phyloP scores from a whole-genome alignment of 2,888 invertebrate genomes.

The Pardosa pseudoannulata region DNA sequence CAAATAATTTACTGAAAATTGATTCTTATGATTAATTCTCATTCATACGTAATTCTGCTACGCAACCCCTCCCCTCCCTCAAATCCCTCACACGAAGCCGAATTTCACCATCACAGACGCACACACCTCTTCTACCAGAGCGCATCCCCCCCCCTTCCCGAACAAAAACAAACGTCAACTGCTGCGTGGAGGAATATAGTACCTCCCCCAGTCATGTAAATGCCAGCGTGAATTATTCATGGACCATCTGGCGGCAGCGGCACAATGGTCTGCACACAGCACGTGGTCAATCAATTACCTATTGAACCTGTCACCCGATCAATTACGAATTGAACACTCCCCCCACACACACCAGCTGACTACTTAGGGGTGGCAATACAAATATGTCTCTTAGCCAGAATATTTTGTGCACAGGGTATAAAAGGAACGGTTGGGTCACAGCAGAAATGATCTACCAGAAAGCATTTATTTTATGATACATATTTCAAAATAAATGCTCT shows the following conservation, averaged over 20 bases:
- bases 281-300: slow-evolving; percentile 72
- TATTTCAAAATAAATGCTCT: no score
- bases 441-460: no score
- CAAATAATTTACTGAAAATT: no score
- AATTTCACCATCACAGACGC: neutral
- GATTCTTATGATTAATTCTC: no score
- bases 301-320: slow-evolving; percentile 72
- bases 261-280: slow-evolving; percentile 41
- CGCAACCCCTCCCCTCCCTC: no score
- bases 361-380: slow-evolving; percentile 24
- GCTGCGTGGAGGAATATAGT: neutral
- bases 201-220: slow-evolving; percentile 59
- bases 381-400: neutral
- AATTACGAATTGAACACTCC: slow-evolving; percentile 71
- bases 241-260: slow-evolving; percentile 53
- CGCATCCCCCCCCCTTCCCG: neutral
- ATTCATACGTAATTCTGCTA: no score
- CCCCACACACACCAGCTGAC: slow-evolving; percentile 55
- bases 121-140: neutral
- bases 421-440: neutral
- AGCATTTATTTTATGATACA: no score
- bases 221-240: slow-evolving; percentile 68
- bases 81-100: neutral
- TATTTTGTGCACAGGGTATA: neutral
- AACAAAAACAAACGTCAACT: slow-evolving; percentile 35